Evolutionary conservation across 2,888 invertebrate genomes (phyloP), one percentile per base, ranked within the genome.

Genomic region (Scrobipalpa costella): DNA sequence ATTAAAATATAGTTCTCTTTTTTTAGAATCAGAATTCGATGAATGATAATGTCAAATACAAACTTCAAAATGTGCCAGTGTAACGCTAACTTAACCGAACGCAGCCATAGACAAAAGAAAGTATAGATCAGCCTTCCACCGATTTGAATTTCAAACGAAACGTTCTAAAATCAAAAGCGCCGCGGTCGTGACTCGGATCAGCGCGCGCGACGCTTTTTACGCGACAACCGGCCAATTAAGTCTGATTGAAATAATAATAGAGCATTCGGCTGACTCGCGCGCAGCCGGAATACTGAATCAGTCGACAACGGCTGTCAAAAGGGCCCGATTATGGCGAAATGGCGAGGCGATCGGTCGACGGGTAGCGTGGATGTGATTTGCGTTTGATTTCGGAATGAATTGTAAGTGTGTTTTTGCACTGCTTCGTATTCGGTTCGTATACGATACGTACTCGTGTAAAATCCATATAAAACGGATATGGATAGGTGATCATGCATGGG

Each of bases 181-280:
- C 81, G 83, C 81, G 68, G 69, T 61, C 57, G 78, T 77, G 78
- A 78, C 78, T 79, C 71, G 75, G 74, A 76, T 73, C 77, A 75
- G 78, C 71, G 75, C 71, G 68, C 72, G 75, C 75, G 73, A 73
- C 73, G 77, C 83, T 85, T 84, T 84, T 85, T 84, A 84, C 78
- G 81, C 77, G 84, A 87, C 86, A 83, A 85, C 81, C 85, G 84
- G 85, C 88, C 88, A 88, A 88, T 88, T 88, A 88, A 83, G 80
- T 80, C 75, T 81, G 86, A 88, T 87, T 85, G 86, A 86, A 88
- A 86, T 87, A 87, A 88, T 88, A 86, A 88, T 86, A 85, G 85
- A 81, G 75, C 73, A 74, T 70, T 69, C 68, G 69, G 73, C 73
- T 76, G 70, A 73, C 75, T 76, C 81, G 82, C 77, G 76, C 73